These are phyloP conservation scores for Anomalospiza imberbis DNA, from an alignment of 2,797 vertebrate species.

Conservation along the genomic window DNA sequence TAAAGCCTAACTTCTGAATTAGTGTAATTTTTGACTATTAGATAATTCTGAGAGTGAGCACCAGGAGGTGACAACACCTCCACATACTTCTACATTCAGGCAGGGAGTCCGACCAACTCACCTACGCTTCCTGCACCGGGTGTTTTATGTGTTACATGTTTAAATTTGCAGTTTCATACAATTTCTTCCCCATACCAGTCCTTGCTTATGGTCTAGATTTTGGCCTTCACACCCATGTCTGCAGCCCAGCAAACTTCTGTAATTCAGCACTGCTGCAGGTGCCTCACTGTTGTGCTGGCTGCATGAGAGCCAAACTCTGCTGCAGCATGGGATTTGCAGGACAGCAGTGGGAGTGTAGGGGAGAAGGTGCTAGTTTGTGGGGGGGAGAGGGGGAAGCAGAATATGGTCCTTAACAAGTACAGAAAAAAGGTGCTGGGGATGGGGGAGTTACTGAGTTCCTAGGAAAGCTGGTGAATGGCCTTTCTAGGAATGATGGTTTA, in stretches of 20 bases:
- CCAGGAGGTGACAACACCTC: not conserved
- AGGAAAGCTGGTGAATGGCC: not conserved
- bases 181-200: not conserved
- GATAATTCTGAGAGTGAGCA: not conserved
- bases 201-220: not conserved
- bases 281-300: not conserved
- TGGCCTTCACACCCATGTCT: not conserved
- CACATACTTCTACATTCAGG: not conserved
- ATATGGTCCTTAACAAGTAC: not conserved
- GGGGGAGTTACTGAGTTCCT: not conserved
- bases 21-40: not conserved
- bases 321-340: fast-evolving
- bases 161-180: not conserved
- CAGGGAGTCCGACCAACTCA: not conserved
- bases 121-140: not conserved
- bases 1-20: not conserved
- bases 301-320: not conserved
- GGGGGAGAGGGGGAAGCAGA: not conserved
- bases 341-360: not conserved
- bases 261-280: not conserved
- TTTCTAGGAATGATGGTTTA: not conserved
- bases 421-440: not conserved
- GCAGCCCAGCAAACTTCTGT: not conserved
- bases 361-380: not conserved
- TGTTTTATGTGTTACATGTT: not conserved